Evolutionary conservation across 1,140 invertebrate species (phyloP), one percentile per base, ranked within the genome.

Genomic region (Ruditapes philippinarum): DNA sequence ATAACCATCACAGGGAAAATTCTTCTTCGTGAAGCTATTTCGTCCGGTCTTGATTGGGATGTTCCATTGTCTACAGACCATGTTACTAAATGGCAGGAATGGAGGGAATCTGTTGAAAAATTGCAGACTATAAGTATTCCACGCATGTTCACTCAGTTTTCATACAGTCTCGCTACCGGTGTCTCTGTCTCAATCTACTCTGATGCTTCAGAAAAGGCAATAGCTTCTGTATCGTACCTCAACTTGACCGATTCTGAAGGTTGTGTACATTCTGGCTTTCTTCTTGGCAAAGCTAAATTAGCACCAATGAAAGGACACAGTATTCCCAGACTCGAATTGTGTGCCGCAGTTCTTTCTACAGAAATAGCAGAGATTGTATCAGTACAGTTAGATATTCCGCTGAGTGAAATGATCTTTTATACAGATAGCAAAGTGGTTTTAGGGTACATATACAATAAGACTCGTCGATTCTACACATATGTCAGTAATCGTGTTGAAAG

Each of bases 201-300:
- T 14, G 65, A 70, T 31, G 65, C 65, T 36, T 70, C 65, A 4
- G 65, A 70, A 70, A 70, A 70, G 17, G 65, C 65, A 7, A 31
- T 70, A 28, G 38, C 31, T 33, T 28, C 65, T 7, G 65, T 70
- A 12, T 12, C 65, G 3, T 70, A 57, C 60, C 7, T 65, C 4
- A 25, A 12, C 9, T 31, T 5, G 1, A 54, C 51, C 7, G 51
- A 22, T 5, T 9, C 14, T 14, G 22, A 54, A 4, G 5, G 3
- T 4, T 4, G 5, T 54, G 3, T 3, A 4, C 3, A 54, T 5
- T 4, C 22, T 11, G 51, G 51, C 4, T 54, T 22, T 54, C 11
- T 54, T 14, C 3, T 54, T 2, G 51, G 51, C 22, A 54, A 54
- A 54, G 51, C 51, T 22, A 54, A 54, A 19, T 9, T 54, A 28